These are phyloP conservation scores for Hartigia nigra DNA, from an alignment of 2,888 invertebrate genomes.

Conservation along the genomic window DNA sequence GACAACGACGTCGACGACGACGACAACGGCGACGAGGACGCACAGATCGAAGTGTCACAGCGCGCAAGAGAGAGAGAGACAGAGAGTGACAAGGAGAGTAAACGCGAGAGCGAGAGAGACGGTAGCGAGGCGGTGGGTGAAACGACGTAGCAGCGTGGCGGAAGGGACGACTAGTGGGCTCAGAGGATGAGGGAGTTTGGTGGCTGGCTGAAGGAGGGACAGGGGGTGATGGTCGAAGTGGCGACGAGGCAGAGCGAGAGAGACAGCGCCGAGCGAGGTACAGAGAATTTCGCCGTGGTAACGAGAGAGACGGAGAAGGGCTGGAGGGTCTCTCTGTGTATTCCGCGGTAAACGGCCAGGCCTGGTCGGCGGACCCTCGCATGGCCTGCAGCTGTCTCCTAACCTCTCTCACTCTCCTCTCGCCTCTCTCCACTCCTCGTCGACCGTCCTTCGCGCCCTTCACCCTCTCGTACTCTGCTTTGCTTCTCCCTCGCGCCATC, in stretches of 20 bases:
- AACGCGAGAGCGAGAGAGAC: slow-evolving; percentile 21
- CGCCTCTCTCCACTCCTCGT: slow-evolving; percentile 10
- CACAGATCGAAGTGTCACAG: slow-evolving; percentile 58
- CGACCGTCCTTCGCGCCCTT: background rate
- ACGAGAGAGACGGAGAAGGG: slow-evolving; percentile 19
- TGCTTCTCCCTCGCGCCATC: slow-evolving; percentile 23
- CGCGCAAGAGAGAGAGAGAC: slow-evolving; percentile 23
- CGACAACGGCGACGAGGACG: slow-evolving; percentile 38
- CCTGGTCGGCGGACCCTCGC: slow-evolving; percentile 53
- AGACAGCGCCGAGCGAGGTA: slow-evolving; percentile 3
- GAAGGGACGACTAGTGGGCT: background rate
- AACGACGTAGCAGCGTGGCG: slow-evolving; percentile 20
- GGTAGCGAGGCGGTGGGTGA: slow-evolving; percentile 29
- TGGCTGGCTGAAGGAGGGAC: slow-evolving; percentile 12
- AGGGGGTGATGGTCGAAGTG: slow-evolving; percentile 22
- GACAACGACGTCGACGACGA: slow-evolving; percentile 28
- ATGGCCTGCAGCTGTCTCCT: slow-evolving; percentile 60
- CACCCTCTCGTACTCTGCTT: slow-evolving; percentile 9
- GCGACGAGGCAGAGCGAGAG: slow-evolving; percentile 4
- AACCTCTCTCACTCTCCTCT: slow-evolving; percentile 33
- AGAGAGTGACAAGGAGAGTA: slow-evolving; percentile 14
- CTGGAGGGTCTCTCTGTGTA: slow-evolving; percentile 28
- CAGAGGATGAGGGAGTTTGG: background rate
- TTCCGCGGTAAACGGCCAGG: slow-evolving; percentile 39
- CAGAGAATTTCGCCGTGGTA: background rate